Percentiles rank a stretch among this genome's conserved stretches.
phyloP scores from a whole-genome alignment of 2,888 invertebrate genomes.

The Cosmia pyralina region DNA sequence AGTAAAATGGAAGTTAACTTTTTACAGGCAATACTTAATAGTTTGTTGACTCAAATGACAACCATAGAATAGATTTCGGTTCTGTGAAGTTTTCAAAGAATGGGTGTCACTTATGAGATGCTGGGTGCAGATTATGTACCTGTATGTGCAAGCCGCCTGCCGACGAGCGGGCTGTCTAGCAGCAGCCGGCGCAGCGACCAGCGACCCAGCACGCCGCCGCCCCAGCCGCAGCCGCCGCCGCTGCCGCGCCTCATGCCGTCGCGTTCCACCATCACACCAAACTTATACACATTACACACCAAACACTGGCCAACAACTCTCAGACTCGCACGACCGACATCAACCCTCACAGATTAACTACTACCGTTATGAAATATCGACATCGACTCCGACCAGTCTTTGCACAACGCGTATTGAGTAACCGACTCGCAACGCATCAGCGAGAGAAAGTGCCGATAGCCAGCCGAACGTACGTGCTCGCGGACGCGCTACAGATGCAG shows the following conservation, averaged over 20 bases:
- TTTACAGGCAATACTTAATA: neutral
- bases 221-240: slow-evolving; percentile 85
- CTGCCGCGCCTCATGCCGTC: slow-evolving; percentile 86
- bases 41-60: neutral
- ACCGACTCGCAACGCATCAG: slow-evolving; percentile 82
- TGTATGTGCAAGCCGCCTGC: slow-evolving; percentile 91
- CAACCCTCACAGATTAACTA: slow-evolving; percentile 71
- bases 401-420: slow-evolving; percentile 84
- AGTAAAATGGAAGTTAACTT: neutral
- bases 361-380: slow-evolving; percentile 80
- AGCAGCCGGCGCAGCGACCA: slow-evolving; percentile 93
- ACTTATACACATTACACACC: slow-evolving; percentile 79
- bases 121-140: slow-evolving; percentile 69
- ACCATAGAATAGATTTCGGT: neutral
- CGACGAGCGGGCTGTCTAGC: slow-evolving; percentile 93
- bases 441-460: slow-evolving; percentile 86
- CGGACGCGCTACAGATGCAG: slow-evolving; percentile 78
- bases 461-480: slow-evolving; percentile 76
- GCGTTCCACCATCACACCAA: slow-evolving; percentile 85
- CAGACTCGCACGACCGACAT: slow-evolving; percentile 73
- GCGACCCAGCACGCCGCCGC: slow-evolving; percentile 87
- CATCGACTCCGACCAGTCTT: slow-evolving; percentile 74
- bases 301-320: slow-evolving; percentile 56
- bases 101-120: neutral
- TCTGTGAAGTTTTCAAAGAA: neutral